These are phyloP conservation scores for Drosophila dunni DNA, from an alignment of 1,140 invertebrate genomes.

Conservation along the genomic window DNA sequence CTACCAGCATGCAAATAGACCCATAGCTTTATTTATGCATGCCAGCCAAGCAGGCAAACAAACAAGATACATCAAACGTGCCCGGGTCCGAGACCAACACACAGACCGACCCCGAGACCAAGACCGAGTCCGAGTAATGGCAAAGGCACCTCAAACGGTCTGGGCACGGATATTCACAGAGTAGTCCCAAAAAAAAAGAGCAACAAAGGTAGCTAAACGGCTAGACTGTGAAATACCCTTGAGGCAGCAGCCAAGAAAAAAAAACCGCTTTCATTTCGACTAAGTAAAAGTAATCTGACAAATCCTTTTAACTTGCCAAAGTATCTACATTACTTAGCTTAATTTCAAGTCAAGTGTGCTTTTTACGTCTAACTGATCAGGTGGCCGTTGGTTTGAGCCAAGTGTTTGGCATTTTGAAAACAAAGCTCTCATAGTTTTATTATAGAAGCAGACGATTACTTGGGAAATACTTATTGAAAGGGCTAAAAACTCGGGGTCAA, in stretches of 20 bases:
- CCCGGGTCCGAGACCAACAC: constrained; percentile 27
- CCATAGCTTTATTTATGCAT: constrained; percentile 65
- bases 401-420: too few species aligned
- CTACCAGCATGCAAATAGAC: constrained; percentile 55
- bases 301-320: too few species aligned
- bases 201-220: not conserved
- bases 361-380: too few species aligned
- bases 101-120: too few species aligned
- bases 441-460: too few species aligned
- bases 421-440: too few species aligned
- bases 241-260: not conserved
- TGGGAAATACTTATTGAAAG: too few species aligned
- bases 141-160: constrained; percentile 23
- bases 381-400: too few species aligned
- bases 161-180: constrained; percentile 14
- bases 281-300: not conserved
- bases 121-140: constrained; percentile 6
- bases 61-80: constrained; percentile 61
- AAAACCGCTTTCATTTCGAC: too few species aligned
- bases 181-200: constrained; percentile 32
- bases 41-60: constrained; percentile 46
- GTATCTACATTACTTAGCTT: too few species aligned
- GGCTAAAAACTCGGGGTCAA: too few species aligned
- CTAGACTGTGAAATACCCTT: not conserved
- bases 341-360: too few species aligned